These are phyloP conservation scores for Eriocheir sinensis DNA, from an alignment of 1,140 invertebrate genomes.

Conservation along the genomic window DNA sequence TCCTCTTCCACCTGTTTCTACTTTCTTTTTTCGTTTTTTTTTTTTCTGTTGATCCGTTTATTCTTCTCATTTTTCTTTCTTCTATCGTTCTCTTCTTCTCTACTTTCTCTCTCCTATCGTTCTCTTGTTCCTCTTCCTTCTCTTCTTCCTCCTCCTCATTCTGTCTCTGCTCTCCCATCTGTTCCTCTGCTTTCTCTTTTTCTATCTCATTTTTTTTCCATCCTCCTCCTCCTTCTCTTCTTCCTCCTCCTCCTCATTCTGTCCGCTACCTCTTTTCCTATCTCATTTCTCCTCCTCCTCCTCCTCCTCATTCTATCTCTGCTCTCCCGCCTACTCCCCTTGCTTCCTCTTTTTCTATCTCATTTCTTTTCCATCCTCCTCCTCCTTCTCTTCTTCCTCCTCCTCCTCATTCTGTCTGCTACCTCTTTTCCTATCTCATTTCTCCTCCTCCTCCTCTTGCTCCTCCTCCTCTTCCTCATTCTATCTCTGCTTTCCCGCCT, in stretches of 20 bases:
- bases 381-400: not conserved
- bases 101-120: not conserved
- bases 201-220: no score
- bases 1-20: no score
- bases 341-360: no score
- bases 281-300: no score
- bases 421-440: no score
- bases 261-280: no score
- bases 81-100: no score
- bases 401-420: slow-evolving; percentile 5
- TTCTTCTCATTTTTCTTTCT: no score
- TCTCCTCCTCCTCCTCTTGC: not conserved
- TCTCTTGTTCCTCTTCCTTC: not conserved
- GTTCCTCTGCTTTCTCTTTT: not conserved
- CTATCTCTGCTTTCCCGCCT: no score
- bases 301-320: not conserved
- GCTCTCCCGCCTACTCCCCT: not conserved
- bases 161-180: not conserved
- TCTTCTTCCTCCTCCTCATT: not conserved
- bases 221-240: slow-evolving; percentile 5
- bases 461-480: not conserved
- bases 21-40: no score
- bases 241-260: slow-evolving; percentile 5
- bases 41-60: no score
- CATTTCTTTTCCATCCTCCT: no score